Evolutionary conservation across 2,113 vertebrate genomes (phyloP).

Genomic region (Hippocampus comes): DNA sequence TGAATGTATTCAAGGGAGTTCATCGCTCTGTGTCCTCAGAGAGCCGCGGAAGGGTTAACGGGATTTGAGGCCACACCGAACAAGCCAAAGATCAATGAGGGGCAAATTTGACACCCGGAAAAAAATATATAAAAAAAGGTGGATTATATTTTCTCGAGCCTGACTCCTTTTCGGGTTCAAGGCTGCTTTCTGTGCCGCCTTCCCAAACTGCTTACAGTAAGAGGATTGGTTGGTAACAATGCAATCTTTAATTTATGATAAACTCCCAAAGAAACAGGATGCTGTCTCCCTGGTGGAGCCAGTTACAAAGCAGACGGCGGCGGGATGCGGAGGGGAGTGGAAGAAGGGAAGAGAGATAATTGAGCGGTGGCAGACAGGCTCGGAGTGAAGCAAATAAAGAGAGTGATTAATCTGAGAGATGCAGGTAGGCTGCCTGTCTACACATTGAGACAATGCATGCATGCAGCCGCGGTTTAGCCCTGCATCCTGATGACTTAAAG

Average conservation of each 20-base stretch:
- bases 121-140: slow-evolving; percentile 2
- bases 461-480: slow-evolving; percentile 48
- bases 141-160: slow-evolving; percentile 39
- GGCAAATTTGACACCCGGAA: slow-evolving; percentile 35
- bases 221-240: slow-evolving; percentile 77
- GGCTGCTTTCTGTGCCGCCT: slow-evolving; percentile 51
- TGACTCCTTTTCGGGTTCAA: slow-evolving; percentile 66
- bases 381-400: slow-evolving; percentile 47
- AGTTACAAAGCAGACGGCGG: slow-evolving; percentile 53
- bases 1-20: slow-evolving; percentile 37
- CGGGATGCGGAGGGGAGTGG: slow-evolving; percentile 50
- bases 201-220: slow-evolving; percentile 74
- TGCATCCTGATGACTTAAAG: slow-evolving; percentile 27
- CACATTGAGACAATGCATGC: slow-evolving; percentile 50
- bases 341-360: slow-evolving; percentile 48
- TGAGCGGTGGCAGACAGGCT: slow-evolving; percentile 47
- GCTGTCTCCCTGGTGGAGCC: slow-evolving; percentile 49
- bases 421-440: slow-evolving; percentile 44
- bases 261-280: slow-evolving; percentile 63
- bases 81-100: slow-evolving; percentile 57
- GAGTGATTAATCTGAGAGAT: slow-evolving; percentile 45
- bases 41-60: slow-evolving; percentile 31
- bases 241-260: slow-evolving; percentile 76
- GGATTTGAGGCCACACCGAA: slow-evolving; percentile 36
- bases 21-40: slow-evolving; percentile 28